phyloP scores from a whole-genome alignment of 2,113 vertebrate species.

The Anguilla rostrata region DNA sequence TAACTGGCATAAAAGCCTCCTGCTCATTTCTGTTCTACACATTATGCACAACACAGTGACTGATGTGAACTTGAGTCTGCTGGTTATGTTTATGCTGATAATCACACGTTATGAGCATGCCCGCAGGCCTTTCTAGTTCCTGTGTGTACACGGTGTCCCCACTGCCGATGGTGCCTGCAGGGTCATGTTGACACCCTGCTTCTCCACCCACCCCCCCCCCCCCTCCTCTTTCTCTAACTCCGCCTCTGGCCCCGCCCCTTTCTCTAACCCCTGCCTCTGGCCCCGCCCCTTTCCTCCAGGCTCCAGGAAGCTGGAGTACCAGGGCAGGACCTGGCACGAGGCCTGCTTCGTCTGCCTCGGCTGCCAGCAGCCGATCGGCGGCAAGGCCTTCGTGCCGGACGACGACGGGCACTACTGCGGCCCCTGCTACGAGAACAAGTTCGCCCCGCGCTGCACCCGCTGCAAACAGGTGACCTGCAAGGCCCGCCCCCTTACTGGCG shows the following conservation, averaged over 20 bases:
- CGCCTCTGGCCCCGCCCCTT: constrained; percentile 3
- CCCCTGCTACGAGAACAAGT: constrained; percentile 95
- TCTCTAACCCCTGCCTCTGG: background rate
- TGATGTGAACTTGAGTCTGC: no score
- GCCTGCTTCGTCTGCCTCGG: constrained; percentile 94
- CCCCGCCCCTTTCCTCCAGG: constrained; percentile 65
- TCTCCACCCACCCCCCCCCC: background rate
- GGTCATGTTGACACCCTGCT: background rate
- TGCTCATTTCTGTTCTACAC: no score
- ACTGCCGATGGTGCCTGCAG: background rate
- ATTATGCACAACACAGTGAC: no score
- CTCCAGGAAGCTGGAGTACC: constrained; percentile 93
- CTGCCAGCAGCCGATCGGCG: constrained; percentile 94
- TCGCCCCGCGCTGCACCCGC: constrained; percentile 91
- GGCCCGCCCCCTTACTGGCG: constrained; percentile 39
- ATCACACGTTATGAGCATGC: background rate
- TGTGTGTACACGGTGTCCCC: background rate
- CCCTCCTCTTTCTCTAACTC: constrained; percentile 19
- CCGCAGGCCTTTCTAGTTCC: background rate
- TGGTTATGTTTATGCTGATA: background rate
- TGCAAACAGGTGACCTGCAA: constrained; percentile 83
- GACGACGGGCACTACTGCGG: constrained; percentile 96
- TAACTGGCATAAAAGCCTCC: no score
- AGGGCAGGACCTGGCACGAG: constrained; percentile 94
- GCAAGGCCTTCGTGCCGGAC: constrained; percentile 96